Evolutionary conservation across 1,140 invertebrate genomes (phyloP), one percentile per base, ranked within the genome.

Genomic region (Zaprionus taronus): DNA sequence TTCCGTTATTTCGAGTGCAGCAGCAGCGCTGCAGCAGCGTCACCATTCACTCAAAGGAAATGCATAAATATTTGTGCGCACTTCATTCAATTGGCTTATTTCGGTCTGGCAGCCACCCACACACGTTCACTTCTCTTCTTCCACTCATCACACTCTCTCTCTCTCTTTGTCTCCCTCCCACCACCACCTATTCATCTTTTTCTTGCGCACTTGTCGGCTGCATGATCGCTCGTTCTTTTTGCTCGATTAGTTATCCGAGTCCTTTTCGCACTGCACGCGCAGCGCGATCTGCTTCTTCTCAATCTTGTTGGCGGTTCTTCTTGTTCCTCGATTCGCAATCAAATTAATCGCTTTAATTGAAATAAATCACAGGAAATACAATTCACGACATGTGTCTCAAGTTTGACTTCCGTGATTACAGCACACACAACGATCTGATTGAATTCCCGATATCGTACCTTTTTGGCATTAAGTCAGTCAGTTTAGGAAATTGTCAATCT

Each of bases 321-420:
- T 34, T 28, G 22, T 63, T 34, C 31, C 28, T 62, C 41, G 51
- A 69, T 68, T 53, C 17, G 55, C 38, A 57, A 81, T 68, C 51
- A 79, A 75, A 83, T 83, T 60, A 72, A 79, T 73, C 57, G 51
- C 22, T 68, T 79, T 74, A 79, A 83, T 79, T 83, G 68, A 87
- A 89, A 78, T 66, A 84, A 89, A 81, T 84, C 69, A 74, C 81
- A 90, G 84, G 84, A 89, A 89, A 69, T 79, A 47, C 51, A 79
- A 62, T 68, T 60, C 60, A 51, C 79, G 71, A 81, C 72, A 73
- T 65, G 53, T 67, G 63, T 71, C 68, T 64, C 44, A 55, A 63
- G 57, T 71, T 72, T 73, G 17, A 63, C 72, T 87, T 87, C 84
- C 84, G 84, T 65, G 70, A 80, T 87, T 80, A 65, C 57, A 66